Percentiles rank a stretch among this genome's conserved stretches.
Conservation (phyloP, 2,113 vertebrate genomes). For the Aldabrachelys gigantea region DNA sequence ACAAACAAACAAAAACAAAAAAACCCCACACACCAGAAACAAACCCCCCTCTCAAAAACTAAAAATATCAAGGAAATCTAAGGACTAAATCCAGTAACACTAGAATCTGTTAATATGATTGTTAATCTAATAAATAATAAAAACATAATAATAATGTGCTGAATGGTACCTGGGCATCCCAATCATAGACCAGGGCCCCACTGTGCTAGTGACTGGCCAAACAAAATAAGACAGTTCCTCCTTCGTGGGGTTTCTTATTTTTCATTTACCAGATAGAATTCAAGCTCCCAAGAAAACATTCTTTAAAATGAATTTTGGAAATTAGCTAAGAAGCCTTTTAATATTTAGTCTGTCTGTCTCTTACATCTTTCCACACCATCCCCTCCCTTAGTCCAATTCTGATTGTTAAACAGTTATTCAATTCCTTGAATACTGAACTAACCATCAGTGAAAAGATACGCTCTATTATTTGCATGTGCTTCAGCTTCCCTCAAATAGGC, state of each 20-base stretch:
- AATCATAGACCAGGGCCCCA: background rate
- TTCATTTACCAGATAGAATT: background rate
- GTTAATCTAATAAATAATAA: background rate
- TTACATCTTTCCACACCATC: background rate
- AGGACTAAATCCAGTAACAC: background rate
- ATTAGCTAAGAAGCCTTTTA: background rate
- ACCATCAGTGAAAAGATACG: conserved; percentile 90
- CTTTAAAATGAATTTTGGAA: background rate
- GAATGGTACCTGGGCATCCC: background rate
- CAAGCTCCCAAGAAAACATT: too few relatives aligned
- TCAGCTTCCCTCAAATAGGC: conserved; percentile 95
- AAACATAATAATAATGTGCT: background rate
- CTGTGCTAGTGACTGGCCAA: background rate
- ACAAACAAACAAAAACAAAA: background rate
- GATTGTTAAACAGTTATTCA: background rate
- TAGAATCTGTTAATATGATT: background rate
- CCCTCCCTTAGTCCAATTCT: background rate
- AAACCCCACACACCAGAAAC: too few relatives aligned
- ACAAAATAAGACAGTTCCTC: background rate
- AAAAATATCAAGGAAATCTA: background rate
- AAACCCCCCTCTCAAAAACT: too few relatives aligned
- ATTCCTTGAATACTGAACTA: background rate
- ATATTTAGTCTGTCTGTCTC: background rate
- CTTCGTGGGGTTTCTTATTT: background rate
- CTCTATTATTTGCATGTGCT: conserved; percentile 94